A percentile compares a stretch with the other conserved stretches of the same genome.
These are phyloP conservation scores for Cydia splendana DNA, from an alignment of 1,140 invertebrate species.

Conservation along the genomic window DNA sequence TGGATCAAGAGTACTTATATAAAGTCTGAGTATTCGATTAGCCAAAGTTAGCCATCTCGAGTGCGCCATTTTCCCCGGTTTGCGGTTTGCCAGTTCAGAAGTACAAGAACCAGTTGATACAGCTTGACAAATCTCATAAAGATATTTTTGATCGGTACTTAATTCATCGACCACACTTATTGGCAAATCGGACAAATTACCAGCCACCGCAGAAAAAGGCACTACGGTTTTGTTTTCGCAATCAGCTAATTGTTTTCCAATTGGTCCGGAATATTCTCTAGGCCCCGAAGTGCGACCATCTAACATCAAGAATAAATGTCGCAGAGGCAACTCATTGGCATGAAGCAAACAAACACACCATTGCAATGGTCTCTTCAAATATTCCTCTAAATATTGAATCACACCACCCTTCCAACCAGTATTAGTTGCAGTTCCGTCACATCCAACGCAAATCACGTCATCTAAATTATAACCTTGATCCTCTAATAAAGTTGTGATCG, in stretches of 20 bases:
- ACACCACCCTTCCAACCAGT: slow-evolving; percentile 36
- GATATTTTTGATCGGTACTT: slow-evolving; percentile 45
- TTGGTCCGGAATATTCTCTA: slow-evolving; percentile 40
- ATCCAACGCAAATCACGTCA: slow-evolving; percentile 30
- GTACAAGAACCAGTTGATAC: slow-evolving; percentile 34
- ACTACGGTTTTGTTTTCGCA: slow-evolving; percentile 38
- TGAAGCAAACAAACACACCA: slow-evolving; percentile 44
- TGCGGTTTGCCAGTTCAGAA: slow-evolving; percentile 35
- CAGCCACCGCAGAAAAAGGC: slow-evolving; percentile 24
- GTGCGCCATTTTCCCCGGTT: slow-evolving; percentile 43
- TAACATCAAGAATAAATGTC: slow-evolving; percentile 42
- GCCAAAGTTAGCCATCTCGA: slow-evolving; percentile 46
- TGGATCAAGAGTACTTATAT: slow-evolving; percentile 27
- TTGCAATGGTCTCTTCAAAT: slow-evolving; percentile 40
- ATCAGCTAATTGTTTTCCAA: slow-evolving; percentile 38
- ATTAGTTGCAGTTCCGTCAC: slow-evolving; percentile 35
- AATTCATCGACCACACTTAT: slow-evolving; percentile 31
- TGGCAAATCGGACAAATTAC: slow-evolving; percentile 38
- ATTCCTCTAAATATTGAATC: slow-evolving; percentile 33
- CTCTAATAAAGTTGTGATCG: neutral
- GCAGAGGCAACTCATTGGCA: slow-evolving; percentile 46
- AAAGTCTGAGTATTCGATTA: slow-evolving; percentile 38
- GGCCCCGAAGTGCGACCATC: slow-evolving; percentile 43
- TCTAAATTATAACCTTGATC: neutral
- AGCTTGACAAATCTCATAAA: slow-evolving; percentile 38